Conservation (phyloP, 1,140 invertebrate genomes). For the Ceratina japonica region DNA sequence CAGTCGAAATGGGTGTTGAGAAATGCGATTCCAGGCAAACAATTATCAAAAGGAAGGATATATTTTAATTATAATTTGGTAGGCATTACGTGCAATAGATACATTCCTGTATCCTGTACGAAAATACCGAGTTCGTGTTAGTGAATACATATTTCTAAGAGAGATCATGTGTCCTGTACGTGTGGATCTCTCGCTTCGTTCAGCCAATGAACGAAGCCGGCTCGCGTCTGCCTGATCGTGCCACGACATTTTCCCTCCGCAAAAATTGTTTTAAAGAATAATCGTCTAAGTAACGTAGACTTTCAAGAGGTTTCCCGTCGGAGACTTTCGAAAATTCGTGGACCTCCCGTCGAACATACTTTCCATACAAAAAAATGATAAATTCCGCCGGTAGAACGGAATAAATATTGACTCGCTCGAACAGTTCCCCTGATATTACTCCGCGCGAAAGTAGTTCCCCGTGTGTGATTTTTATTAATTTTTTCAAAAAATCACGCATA, state of each 20-base stretch:
- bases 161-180: conserved; percentile 30
- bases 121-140: conserved; percentile 42
- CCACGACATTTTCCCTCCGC: conserved; percentile 57
- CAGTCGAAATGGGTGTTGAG: no score
- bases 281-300: conserved; percentile 16
- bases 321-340: conserved; percentile 17
- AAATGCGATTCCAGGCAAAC: neutral
- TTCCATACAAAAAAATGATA: conserved; percentile 3
- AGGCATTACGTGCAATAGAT: neutral
- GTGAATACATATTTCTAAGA: conserved; percentile 50
- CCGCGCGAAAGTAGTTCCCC: conserved; percentile 68
- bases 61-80: neutral
- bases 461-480: conserved; percentile 47
- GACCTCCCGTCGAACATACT: neutral
- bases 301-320: conserved; percentile 4
- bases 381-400: neutral
- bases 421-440: conserved; percentile 62
- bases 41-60: neutral
- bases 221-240: conserved; percentile 51
- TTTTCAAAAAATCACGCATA: conserved; percentile 32
- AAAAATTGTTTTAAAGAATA: conserved; percentile 35
- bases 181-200: conserved; percentile 58
- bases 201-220: conserved; percentile 60
- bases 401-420: conserved; percentile 51
- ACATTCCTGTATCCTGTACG: conserved; percentile 45